Evolutionary conservation across 2,888 invertebrate genomes (phyloP), one percentile per base, ranked within the genome.

Genomic region (Scaptomyza reducta): DNA sequence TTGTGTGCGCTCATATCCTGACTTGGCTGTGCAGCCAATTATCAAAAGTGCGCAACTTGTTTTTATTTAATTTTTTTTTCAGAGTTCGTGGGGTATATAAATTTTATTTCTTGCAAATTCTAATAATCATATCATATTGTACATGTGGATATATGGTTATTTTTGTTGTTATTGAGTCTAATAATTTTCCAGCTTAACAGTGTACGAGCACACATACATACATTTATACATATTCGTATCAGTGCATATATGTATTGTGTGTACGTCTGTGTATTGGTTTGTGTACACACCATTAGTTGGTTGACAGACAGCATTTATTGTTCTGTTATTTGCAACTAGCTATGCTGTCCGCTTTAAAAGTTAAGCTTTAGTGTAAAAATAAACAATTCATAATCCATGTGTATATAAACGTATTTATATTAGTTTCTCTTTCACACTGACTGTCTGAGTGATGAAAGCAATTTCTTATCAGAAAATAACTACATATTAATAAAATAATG

Each of bases 1-100:
- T 11, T 51, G 31, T 54, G 35, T 57, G 35, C 41, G 49, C 25
- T 40, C 22, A 40, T 50, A 29, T 54, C 41, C 35, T 51, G 13
- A 27, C 29, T 62, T 27, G 58, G 11, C 49, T 50, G 57, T 71
- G 41, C 64, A 44, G 68, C 69, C 80, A 87, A 87, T 87, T 84
- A 86, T 62, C n/a, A 54, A 60, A 68, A 80, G 83, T 79, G 56
- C 53, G 46, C 59, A 54, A 38, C 11, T 11, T 35, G 45, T 56
- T 55, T 47, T 18, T 14, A 25, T 29, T 44, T 14, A 11, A 18
- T 29, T 27, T 50, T 44, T 38, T 11, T n/a, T n/a, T 14, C 11
- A 22, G 13, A 29, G 44, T 51, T n/a, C 56, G 10, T 40, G 6
- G n/a, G 9, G 2, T 6, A 27, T n/a, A 45, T 51, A 33, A 31